Evolutionary conservation across 2,797 vertebrate species (phyloP), one percentile per base, ranked within the genome.

Genomic region (Cyprinodon diabolis): DNA sequence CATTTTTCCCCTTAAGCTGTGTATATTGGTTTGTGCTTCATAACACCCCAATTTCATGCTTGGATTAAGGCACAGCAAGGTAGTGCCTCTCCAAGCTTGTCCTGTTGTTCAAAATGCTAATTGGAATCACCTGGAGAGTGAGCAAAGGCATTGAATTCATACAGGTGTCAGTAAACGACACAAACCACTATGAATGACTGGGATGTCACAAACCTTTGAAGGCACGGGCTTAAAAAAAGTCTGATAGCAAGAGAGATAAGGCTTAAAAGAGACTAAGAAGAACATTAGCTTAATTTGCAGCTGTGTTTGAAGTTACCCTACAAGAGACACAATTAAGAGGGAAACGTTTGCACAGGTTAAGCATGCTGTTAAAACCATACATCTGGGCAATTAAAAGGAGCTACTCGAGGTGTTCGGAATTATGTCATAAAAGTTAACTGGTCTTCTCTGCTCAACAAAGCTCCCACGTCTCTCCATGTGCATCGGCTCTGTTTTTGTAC

Each of bases 331-430:
- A 93, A 93, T 94, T 94, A 93, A 87, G 83, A 80, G 88, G 84
- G 69, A 88, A 89, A 93, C 60, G 80, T 90, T 93, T 91, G 87
- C 87, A 76, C 83, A 68, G 84, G 84, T 89, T 82, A 75, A 82
- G 80, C 76, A 4, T 56, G 78, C 92, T 77, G 80, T 93, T 93
- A 92, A 91, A 93, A 73, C 78, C 86, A 74, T 87, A 92, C 94
- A 95, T 95, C 94, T 94, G 95, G 94, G 82, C 92, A 91, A 90
- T 95, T 93, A 94, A 93, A 91, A 60, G 76, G 82, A 79, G 81
- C 91, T 91, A 92, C 92, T 89, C 88, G 86, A 93, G 92, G 93
- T 94, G 93, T 94, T 94, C 88, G 81, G 86, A 83, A 90, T 89
- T 72, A 85, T 76, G 88, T 88, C 87, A 90, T 95, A 94, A 95